Evolutionary conservation across 2,113 vertebrate species (phyloP), one percentile per base, ranked within the genome.

Genomic region (Paralichthys olivaceus): DNA sequence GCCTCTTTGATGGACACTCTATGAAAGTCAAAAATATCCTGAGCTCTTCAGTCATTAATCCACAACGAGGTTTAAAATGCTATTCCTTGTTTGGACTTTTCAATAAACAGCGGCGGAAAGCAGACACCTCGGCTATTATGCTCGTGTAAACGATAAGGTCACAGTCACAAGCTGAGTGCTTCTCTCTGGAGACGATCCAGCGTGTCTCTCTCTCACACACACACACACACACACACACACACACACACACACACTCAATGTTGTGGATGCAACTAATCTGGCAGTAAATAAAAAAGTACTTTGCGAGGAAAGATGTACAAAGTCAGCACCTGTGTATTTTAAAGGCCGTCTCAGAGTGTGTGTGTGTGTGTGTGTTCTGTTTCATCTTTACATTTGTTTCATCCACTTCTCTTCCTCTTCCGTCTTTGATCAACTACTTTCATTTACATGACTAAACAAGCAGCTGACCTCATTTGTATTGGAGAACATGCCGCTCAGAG

Each of bases 401-500:
- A 87, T 90, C 88, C 74, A 62, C 61, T 62, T 84, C 82, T 79
- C 82, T 55, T 54, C 4, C 65, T 14, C n/a, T n/a, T n/a, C n/a
- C 2, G 26, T 89, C 87, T 91, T 91, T 92, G 84, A 92, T 92
- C 55, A 9, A 71, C 69, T 68, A 9, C 45, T 29, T 79, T 81
- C 69, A 91, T 93, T 90, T 85, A 70, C 90, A 91, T 82, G 86
- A 89, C 84, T 74, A 69, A 89, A 88, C 64, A 43, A 79, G 75
- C 87, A 86, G 79, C 90, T 85, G 90, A 88, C 25, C 88, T 87
- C 55, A 72, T 90, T 84, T 85, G 85, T 80, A 76, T 79, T 79
- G 84, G 86, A 86, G 69, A 84, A 79, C 29, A 72, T 23, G 9
- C 70, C 34, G 0, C 51, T 87, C 26, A 55, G 3, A 79, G 51